phyloP scores from a whole-genome alignment of 1,140 invertebrate genomes.

The Cecropterus lyciades region DNA sequence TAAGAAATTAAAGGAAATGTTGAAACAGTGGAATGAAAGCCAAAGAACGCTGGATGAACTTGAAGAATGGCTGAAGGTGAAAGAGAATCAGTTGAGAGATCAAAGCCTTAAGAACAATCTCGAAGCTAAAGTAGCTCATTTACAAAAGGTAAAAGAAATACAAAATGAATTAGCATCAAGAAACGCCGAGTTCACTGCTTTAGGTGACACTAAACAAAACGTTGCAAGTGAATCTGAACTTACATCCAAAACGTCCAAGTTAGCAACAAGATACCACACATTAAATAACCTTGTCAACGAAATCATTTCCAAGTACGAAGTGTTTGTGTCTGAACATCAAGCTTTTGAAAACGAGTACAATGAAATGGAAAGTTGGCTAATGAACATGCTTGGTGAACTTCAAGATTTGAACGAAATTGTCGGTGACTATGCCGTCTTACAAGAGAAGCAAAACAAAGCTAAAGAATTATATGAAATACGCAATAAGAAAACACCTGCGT shows the following conservation, averaged over 20 bases:
- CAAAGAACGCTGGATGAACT: slow-evolving; percentile 91
- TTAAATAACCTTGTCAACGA: slow-evolving; percentile 93
- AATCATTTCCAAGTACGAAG: slow-evolving; percentile 90
- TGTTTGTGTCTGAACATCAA: slow-evolving; percentile 94
- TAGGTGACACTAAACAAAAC: slow-evolving; percentile 88
- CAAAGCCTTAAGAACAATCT: slow-evolving; percentile 94
- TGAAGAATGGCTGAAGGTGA: slow-evolving; percentile 93
- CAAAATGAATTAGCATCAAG: slow-evolving; percentile 90
- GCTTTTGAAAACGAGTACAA: slow-evolving; percentile 92
- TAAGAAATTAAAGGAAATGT: slow-evolving; percentile 88
- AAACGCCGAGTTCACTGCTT: slow-evolving; percentile 88
- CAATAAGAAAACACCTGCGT: slow-evolving; percentile 91
- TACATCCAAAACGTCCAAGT: slow-evolving; percentile 90
- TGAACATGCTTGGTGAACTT: slow-evolving; percentile 88
- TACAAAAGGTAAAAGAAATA: slow-evolving; percentile 91
- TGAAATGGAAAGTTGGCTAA: slow-evolving; percentile 91
- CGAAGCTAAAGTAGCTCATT: slow-evolving; percentile 91
- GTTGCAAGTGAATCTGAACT: slow-evolving; percentile 92
- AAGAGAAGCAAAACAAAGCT: slow-evolving; percentile 93
- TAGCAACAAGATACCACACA: slow-evolving; percentile 93
- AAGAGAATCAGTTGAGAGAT: slow-evolving; percentile 94
- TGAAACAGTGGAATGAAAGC: slow-evolving; percentile 92
- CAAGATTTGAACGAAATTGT: slow-evolving; percentile 93
- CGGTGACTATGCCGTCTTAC: slow-evolving; percentile 93
- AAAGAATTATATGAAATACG: slow-evolving; percentile 92